Evolutionary conservation across 2,797 vertebrate species (phyloP).

Genomic region (Tragopan temminckii): DNA sequence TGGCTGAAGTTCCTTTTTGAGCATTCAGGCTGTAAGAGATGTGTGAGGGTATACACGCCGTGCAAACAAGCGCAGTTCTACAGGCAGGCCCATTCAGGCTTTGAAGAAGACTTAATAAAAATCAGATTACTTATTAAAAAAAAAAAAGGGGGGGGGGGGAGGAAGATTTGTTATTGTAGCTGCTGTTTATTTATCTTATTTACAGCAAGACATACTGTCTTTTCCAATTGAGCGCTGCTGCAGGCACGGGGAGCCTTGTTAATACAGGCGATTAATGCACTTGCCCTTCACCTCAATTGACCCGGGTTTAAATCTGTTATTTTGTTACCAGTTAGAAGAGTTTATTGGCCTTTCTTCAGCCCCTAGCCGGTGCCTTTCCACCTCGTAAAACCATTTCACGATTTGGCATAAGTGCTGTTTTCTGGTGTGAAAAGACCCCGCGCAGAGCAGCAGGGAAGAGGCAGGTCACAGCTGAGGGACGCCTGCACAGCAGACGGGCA

Average conservation of each 20-base stretch:
- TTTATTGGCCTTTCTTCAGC: conserved; percentile 51
- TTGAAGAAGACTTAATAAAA: conserved; percentile 45
- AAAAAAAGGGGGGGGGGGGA: background rate
- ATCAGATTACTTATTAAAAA: conserved; percentile 32
- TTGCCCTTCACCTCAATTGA: conserved; percentile 69
- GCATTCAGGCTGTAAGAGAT: background rate
- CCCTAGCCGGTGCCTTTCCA: conserved; percentile 39
- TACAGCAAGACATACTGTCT: conserved; percentile 44
- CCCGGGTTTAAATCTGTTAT: conserved; percentile 49
- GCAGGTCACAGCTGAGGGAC: background rate
- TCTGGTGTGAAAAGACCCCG: conserved; percentile 16
- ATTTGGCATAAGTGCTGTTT: background rate
- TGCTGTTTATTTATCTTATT: conserved; percentile 65
- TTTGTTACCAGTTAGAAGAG: conserved; percentile 55
- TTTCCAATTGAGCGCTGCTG: conserved; percentile 2
- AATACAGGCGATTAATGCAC: conserved; percentile 62
- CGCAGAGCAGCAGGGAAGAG: background rate
- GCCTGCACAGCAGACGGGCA: background rate
- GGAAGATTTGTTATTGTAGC: conserved; percentile 45
- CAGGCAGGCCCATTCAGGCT: background rate
- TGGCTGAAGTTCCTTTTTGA: conserved; percentile 62
- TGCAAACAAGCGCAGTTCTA: background rate
- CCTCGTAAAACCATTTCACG: conserved; percentile 43
- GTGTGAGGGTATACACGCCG: background rate
- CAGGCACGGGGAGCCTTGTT: conserved; percentile 35